Conservation (phyloP, 2,888 invertebrate genomes). For the Mamestra brassicae region DNA sequence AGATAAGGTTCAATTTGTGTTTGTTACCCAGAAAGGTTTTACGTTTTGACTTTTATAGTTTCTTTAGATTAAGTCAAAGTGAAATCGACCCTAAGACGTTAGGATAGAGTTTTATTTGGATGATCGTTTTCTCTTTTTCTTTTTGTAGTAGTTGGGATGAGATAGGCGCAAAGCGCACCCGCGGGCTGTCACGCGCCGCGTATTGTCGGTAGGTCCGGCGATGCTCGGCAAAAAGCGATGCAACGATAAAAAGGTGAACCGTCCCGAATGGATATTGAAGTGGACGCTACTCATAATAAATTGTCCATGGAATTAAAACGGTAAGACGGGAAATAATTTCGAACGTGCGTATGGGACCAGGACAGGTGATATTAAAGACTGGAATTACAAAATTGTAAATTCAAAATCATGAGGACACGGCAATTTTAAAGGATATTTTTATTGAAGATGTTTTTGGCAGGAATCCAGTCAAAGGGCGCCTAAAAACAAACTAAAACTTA, state of each 20-base stretch:
- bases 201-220: slow-evolving; percentile 75
- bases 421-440: neutral
- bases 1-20: slow-evolving; percentile 65
- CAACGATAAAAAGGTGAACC: slow-evolving; percentile 76
- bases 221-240: slow-evolving; percentile 77
- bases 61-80: slow-evolving; percentile 16
- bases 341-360: slow-evolving; percentile 30
- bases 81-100: slow-evolving; percentile 29
- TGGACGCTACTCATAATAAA: slow-evolving; percentile 65
- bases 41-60: slow-evolving; percentile 57
- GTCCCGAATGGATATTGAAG: slow-evolving; percentile 64
- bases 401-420: neutral
- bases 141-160: slow-evolving; percentile 76
- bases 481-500: neutral
- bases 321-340: slow-evolving; percentile 56
- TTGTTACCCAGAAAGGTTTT: slow-evolving; percentile 51
- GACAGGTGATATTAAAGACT: slow-evolving; percentile 32
- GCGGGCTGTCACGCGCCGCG: slow-evolving; percentile 88
- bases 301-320: slow-evolving; percentile 61
- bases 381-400: slow-evolving; percentile 13
- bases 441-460: neutral
- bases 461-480: too few relatives aligned
- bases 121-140: slow-evolving; percentile 60
- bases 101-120: slow-evolving; percentile 61
- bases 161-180: slow-evolving; percentile 84